Percentiles rank a stretch among this genome's conserved stretches.
Evolutionary conservation across 2,113 vertebrate genomes (phyloP).

Genomic region (Cromileptes altivelis): DNA sequence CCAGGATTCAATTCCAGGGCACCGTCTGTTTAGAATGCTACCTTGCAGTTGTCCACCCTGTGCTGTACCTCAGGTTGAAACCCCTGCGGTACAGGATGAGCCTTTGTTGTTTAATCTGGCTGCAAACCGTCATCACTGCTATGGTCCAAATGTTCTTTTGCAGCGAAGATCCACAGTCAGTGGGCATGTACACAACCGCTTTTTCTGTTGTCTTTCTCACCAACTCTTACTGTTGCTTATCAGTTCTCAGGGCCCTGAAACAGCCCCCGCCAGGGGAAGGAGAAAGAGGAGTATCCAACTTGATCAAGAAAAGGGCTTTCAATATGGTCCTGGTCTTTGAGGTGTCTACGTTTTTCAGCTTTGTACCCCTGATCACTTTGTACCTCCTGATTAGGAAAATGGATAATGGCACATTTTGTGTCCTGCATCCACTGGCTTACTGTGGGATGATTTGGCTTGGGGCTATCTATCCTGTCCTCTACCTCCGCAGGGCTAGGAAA

Average conservation of each 20-base stretch:
- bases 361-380: neutral
- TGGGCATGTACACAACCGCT: neutral
- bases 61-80: constrained; percentile 12
- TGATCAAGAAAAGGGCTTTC: constrained; percentile 16
- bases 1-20: constrained; percentile 1
- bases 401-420: rapidly evolving
- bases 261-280: neutral
- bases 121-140: neutral
- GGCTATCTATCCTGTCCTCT: neutral
- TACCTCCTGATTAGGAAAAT: neutral
- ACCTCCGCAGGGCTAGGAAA: neutral
- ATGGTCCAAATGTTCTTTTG: neutral
- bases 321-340: neutral
- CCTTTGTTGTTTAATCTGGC: neutral
- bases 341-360: neutral
- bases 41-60: neutral
- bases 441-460: neutral
- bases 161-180: rapidly evolving
- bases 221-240: neutral
- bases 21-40: neutral
- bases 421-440: neutral
- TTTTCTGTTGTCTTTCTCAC: neutral
- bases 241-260: constrained; percentile 14
- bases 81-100: neutral
- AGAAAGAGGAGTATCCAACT: neutral